Evolutionary conservation across 2,113 vertebrate genomes (phyloP).

Genomic region (Passer montanus): DNA sequence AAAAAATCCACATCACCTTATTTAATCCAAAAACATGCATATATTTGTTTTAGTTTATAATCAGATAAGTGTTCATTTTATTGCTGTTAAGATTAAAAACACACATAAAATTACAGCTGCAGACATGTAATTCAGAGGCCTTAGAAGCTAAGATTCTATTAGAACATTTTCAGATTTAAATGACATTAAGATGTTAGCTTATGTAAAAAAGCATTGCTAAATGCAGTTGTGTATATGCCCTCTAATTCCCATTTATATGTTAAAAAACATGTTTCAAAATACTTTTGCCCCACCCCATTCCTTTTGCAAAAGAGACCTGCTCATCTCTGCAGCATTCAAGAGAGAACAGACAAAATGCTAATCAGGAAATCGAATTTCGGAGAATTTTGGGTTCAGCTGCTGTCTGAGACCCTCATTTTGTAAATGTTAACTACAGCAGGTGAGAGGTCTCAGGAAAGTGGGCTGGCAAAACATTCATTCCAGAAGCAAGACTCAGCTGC

Average conservation of each 20-base stretch:
- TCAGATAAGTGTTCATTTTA: background rate
- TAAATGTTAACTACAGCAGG: background rate
- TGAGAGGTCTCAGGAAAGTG: background rate
- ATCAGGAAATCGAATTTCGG: background rate
- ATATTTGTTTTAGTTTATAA: background rate
- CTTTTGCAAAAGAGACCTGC: background rate
- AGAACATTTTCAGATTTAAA: background rate
- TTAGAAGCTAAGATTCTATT: background rate
- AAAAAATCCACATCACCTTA: background rate
- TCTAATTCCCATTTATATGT: background rate
- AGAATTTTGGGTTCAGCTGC: background rate
- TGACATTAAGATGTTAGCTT: background rate
- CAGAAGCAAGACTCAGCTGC: background rate
- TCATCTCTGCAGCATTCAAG: background rate
- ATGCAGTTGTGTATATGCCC: background rate
- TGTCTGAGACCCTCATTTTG: background rate
- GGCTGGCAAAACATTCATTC: background rate
- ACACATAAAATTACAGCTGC: background rate
- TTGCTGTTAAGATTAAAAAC: background rate
- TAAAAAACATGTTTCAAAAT: background rate
- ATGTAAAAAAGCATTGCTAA: background rate
- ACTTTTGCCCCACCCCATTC: rapidly evolving
- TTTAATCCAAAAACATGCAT: background rate
- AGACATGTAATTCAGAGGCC: background rate
- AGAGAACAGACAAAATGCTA: background rate